Base-by-base conservation (phyloP, 2,888 invertebrate genomes). In the Leuctra nigra region DNA sequence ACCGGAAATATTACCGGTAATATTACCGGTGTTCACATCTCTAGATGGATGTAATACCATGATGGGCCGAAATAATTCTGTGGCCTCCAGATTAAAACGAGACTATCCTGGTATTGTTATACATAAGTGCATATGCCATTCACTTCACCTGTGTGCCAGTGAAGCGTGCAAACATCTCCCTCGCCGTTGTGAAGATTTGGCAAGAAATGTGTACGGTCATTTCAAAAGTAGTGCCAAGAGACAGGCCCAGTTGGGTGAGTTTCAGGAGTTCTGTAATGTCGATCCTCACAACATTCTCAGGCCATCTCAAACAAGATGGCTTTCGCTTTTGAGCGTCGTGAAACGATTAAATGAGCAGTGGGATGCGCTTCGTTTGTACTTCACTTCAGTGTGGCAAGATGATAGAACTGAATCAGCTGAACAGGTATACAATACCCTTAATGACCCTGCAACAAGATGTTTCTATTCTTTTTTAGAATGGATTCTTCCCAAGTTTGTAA, bases 81-180 rank as follows among this genome's bases (percentile, higher is more conserved):
- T 68, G 4, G 59, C 65, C 14, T 60, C 57, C 18, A 46, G 64
- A 55, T 62, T 67, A 23, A 54, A 22, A 4, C 9, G 54, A 20
- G 23, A 48, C 1, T 61, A 53, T 54, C 63, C 65, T 1, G 65
- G 64, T 22, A 64, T 64, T 11, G 56, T 22, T 7, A 63, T 65
- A 33, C 48, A 63, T 0, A 67, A 67, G 61, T 70, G 67, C 39
- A 53, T 67, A 16, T 68, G 67, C 44, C 68, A 69, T 59, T 67
- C 66, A 1, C 29, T 65, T 52, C 66, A 67, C 59, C 54, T 69
- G 13, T 68, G 67, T 50, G 66, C 66, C 23, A 66, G 64, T 55
- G 62, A 66, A 53, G 67, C 66, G 4, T 67, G 66, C 55, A 66
- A 68, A 59, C 35, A 52, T 35, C 53, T 68, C 6, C 68, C 67